Percentiles rank a stretch among this genome's conserved stretches.
These are phyloP conservation scores for Cetonia aurata DNA, from an alignment of 2,888 invertebrate species.

Conservation along the genomic window DNA sequence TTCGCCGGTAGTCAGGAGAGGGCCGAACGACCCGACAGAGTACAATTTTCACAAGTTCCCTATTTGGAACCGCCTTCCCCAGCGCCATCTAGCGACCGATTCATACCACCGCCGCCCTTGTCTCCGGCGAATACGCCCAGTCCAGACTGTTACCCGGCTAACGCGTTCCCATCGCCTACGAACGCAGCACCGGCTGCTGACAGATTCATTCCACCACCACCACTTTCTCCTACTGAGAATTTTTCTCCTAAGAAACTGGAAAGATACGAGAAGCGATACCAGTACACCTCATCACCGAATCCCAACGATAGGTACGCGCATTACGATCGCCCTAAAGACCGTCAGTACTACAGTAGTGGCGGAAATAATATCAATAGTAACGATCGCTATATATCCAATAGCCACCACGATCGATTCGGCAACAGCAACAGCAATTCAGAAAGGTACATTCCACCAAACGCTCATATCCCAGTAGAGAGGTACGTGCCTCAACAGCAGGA, in stretches of 20 bases:
- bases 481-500: constrained; percentile 73
- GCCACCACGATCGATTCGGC: constrained; percentile 45
- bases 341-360: constrained; percentile 56
- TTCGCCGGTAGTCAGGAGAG: constrained; percentile 60
- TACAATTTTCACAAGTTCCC: constrained; percentile 60
- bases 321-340: constrained; percentile 49
- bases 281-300: constrained; percentile 54
- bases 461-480: constrained; percentile 79
- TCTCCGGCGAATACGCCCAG: constrained; percentile 70
- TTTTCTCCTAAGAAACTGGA: constrained; percentile 61
- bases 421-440: constrained; percentile 43
- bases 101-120: constrained; percentile 75
- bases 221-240: constrained; percentile 61
- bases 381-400: constrained; percentile 46
- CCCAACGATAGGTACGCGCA: constrained; percentile 51
- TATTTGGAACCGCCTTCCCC: constrained; percentile 72
- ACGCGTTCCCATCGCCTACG: constrained; percentile 67
- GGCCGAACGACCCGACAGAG: constrained; percentile 56
- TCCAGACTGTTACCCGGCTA: constrained; percentile 73
- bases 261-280: constrained; percentile 56
- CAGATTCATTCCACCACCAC: constrained; percentile 69
- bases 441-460: constrained; percentile 72
- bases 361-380: constrained; percentile 52
- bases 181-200: constrained; percentile 69
- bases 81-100: constrained; percentile 70